These are phyloP conservation scores for Taphrorychus bicolor DNA, from an alignment of 2,888 invertebrate genomes.

Conservation along the genomic window DNA sequence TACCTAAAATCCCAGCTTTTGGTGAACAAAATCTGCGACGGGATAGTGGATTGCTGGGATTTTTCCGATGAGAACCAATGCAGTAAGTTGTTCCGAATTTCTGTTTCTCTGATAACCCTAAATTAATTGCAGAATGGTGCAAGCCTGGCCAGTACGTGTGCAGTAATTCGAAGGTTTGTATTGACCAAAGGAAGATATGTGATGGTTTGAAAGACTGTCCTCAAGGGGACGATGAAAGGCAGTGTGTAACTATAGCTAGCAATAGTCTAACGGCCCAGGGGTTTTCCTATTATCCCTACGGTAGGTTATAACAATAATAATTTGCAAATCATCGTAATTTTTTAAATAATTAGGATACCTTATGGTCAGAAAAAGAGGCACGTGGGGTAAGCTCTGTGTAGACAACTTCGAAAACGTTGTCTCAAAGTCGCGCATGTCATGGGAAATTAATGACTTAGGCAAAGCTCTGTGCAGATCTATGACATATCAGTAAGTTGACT, in stretches of 20 bases:
- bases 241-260: conserved; percentile 72
- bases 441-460: conserved; percentile 74
- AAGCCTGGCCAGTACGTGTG: conserved; percentile 75
- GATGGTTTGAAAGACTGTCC: conserved; percentile 77
- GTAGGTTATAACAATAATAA: too few relatives aligned
- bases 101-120: too few relatives aligned
- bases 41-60: conserved; percentile 81
- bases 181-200: conserved; percentile 71
- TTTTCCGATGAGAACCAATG: conserved; percentile 79
- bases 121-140: conserved; percentile 75
- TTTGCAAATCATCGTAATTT: too few relatives aligned
- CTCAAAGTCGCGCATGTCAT: conserved; percentile 65
- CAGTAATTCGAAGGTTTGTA: conserved; percentile 73
- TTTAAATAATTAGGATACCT: conserved; percentile 67
- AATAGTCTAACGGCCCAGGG: conserved; percentile 65
- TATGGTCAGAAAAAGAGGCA: conserved; percentile 76
- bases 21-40: conserved; percentile 79
- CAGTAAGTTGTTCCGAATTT: conserved; percentile 65
- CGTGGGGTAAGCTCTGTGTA: conserved; percentile 80
- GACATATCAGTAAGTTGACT: conserved; percentile 73
- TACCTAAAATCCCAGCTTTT: conserved; percentile 74
- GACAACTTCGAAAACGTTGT: conserved; percentile 70
- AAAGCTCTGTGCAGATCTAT: conserved; percentile 78
- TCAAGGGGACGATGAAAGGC: conserved; percentile 76
- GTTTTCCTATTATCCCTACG: conserved; percentile 69